Evolutionary conservation across 2,113 vertebrate species (phyloP).

Genomic region (Gambusia affinis): DNA sequence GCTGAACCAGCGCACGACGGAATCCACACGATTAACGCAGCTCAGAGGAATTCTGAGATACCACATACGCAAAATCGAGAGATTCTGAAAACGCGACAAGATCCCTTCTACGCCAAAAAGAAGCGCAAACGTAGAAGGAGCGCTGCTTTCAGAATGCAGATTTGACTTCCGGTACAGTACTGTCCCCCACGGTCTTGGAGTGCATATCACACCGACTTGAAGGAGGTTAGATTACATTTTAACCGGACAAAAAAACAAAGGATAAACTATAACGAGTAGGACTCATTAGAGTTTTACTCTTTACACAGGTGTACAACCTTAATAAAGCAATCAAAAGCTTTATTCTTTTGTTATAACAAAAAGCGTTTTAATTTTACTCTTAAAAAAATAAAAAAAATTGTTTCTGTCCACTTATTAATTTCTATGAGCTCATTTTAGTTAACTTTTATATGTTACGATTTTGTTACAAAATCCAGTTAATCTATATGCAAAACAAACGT

Average conservation of each 20-base stretch:
- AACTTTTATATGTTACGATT: too few relatives aligned
- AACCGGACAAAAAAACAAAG: neutral
- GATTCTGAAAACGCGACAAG: neutral
- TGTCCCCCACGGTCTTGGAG: conserved; percentile 31
- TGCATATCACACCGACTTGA: neutral
- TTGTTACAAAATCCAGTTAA: neutral
- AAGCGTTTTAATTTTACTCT: neutral
- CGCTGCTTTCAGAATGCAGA: conserved; percentile 48
- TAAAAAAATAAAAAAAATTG: too few relatives aligned
- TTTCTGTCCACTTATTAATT: neutral
- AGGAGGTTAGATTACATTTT: neutral
- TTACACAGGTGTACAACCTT: neutral
- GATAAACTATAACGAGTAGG: neutral
- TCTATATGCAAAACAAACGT: neutral
- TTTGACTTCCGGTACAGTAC: conserved; percentile 13
- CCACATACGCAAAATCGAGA: conserved; percentile 1
- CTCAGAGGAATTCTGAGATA: conserved; percentile 24
- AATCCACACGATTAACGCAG: conserved; percentile 49
- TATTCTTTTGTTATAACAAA: neutral
- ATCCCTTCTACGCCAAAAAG: conserved; percentile 35
- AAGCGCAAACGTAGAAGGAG: conserved; percentile 34
- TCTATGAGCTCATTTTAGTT: too few relatives aligned
- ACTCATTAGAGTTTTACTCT: neutral
- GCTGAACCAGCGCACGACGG: conserved; percentile 34
- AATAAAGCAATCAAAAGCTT: neutral